A percentile compares a stretch with the other conserved stretches of the same genome.
Conservation (phyloP, 1,140 invertebrate genomes). For the Aphis craccivora region DNA sequence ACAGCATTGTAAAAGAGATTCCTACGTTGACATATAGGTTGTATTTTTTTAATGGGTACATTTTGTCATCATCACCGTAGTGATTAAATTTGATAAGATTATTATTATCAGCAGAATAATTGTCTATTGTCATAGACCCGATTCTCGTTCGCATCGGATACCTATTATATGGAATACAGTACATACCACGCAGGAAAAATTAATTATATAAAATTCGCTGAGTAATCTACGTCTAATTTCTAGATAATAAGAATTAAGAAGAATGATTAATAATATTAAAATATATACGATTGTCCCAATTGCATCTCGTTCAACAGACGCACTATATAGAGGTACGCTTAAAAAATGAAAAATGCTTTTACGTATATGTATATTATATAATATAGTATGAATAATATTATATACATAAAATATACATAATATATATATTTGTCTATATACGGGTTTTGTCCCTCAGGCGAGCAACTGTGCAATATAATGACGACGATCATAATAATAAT, state of each 20-base stretch:
- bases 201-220: neutral
- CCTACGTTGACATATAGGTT: neutral
- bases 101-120: neutral
- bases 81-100: slow-evolving; percentile 18
- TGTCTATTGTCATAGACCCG: neutral
- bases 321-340: neutral
- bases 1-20: neutral
- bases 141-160: neutral
- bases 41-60: slow-evolving; percentile 1
- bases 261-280: neutral
- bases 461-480: neutral
- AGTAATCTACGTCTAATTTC: neutral
- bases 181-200: neutral
- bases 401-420: neutral
- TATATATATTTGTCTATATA: neutral
- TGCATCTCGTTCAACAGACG: neutral
- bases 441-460: neutral
- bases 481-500: neutral
- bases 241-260: neutral
- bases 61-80: neutral
- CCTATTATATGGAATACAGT: neutral
- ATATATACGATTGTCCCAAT: neutral
- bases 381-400: neutral
- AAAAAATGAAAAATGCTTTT: neutral
- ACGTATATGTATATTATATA: neutral